Evolutionary conservation across 1,140 invertebrate genomes (phyloP).

Genomic region (Hylaeus volcanicus): DNA sequence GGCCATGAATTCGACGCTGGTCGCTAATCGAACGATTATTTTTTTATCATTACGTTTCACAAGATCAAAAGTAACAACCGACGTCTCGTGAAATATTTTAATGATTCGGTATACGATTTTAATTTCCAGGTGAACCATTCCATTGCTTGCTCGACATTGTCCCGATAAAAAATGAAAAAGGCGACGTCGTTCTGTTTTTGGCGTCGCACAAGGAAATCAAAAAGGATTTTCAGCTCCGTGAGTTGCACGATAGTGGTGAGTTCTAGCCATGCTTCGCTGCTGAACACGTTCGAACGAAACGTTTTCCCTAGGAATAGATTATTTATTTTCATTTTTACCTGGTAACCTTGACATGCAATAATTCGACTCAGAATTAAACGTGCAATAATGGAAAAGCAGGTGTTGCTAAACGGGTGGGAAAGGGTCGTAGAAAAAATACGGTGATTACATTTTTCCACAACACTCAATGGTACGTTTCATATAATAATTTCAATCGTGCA

Average conservation of each 20-base stretch:
- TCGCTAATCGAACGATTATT: background rate
- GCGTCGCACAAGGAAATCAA: conserved; percentile 98
- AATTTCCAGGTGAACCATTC: conserved; percentile 90
- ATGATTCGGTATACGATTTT: background rate
- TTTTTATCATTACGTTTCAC: background rate
- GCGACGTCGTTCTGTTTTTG: conserved; percentile 97
- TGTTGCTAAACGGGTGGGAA: too few species aligned
- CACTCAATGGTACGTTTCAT: too few species aligned
- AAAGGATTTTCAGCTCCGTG: conserved; percentile 89
- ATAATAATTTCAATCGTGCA: too few species aligned
- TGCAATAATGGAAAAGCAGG: too few species aligned
- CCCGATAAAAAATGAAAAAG: conserved; percentile 98
- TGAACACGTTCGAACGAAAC: conserved; percentile 53
- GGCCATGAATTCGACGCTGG: too few species aligned
- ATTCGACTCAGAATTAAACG: too few species aligned
- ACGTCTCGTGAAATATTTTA: too few species aligned
- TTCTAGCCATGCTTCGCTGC: conserved; percentile 73
- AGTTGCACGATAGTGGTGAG: conserved; percentile 92
- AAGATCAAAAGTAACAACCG: background rate
- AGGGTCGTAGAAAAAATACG: too few species aligned
- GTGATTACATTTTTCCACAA: too few species aligned
- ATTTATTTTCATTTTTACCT: too few species aligned
- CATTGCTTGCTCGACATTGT: conserved; percentile 98
- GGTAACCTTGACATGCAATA: too few species aligned
- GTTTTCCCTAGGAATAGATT: conserved; percentile 53